A percentile compares a stretch with the other conserved stretches of the same genome.
These are phyloP conservation scores for Marronus borbonicus DNA, from an alignment of 2,888 invertebrate species.

Conservation along the genomic window DNA sequence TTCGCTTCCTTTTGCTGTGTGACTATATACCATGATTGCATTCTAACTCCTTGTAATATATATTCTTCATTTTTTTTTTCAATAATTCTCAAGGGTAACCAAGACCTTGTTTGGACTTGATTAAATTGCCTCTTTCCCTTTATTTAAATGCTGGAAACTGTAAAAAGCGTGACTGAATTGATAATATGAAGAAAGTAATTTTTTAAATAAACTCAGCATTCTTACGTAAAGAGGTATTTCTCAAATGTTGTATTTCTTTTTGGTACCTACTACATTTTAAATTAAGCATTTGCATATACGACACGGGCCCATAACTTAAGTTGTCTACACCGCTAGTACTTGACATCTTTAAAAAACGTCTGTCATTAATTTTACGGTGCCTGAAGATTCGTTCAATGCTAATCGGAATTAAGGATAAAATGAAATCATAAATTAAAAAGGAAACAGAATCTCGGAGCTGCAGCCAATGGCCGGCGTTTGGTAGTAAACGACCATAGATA, in stretches of 20 bases:
- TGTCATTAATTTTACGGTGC: conserved; percentile 7
- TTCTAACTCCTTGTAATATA: too few relatives aligned
- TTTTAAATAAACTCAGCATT: too few relatives aligned
- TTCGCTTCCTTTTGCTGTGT: neutral
- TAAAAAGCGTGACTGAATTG: neutral
- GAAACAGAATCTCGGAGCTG: neutral
- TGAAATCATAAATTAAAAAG: neutral
- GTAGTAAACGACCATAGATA: too few relatives aligned
- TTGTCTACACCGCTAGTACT: conserved; percentile 2
- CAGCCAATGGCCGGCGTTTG: neutral
- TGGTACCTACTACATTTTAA: neutral
- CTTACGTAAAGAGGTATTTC: too few relatives aligned
- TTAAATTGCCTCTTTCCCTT: neutral
- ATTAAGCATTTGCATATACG: conserved; percentile 20
- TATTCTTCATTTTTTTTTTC: too few relatives aligned
- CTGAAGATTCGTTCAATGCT: neutral
- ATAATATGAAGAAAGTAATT: neutral
- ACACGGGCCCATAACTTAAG: neutral
- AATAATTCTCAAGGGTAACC: too few relatives aligned
- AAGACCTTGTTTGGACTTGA: neutral
- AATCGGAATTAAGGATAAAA: conserved; percentile 7
- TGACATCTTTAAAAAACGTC: conserved; percentile 13
- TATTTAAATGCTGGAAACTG: neutral
- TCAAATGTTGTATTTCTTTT: neutral
- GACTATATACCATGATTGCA: neutral